Evolutionary conservation across 2,113 vertebrate species (phyloP), one percentile per base, ranked within the genome.

Genomic region (Scomber japonicus): DNA sequence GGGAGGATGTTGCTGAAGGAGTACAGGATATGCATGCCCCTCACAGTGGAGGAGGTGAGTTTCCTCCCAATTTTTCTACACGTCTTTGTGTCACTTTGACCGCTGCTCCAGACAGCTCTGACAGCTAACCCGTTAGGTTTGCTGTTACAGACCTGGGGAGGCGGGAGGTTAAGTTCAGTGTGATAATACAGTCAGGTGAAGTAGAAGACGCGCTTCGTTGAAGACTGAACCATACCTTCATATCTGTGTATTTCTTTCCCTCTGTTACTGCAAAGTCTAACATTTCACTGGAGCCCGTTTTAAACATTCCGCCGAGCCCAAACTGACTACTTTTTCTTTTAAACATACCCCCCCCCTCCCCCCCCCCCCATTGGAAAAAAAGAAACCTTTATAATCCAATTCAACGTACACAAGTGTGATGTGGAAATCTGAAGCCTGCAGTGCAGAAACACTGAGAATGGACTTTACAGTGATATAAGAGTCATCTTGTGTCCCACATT

Each of bases 21-120:
- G 96, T 98, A 98, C 91, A 95, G 97, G 94, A 98, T 99, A 96
- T 99, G 97, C 86, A 98, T 98, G 97, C 97, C 97, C 40, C 95
- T 99, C 88, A 98, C 97, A 51, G 97, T 99, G 71, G 97, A 98
- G 78, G 97, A 99, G 97, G 97, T 98, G 95, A 96, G 97, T 92
- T 76, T 13, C 14, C 79, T 0, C 1, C 31, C 4, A n/a, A 24
- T 6, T 65, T 61, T 3, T n/a, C 10, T 35, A 0, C n/a, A 10
- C 10, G 61, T 56, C 1, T 82, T 71, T 74, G 31, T 51, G 49
- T 44, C 2, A 5, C 65, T 69, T 40, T 68, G 17, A 5, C 45
- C 53, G 4, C 19, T 5, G 14, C 60, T 3, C 19, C 11, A 3
- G 5, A 44, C 24, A 16, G 65, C 50, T 56, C 44, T 24, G 30